Evolutionary conservation across 2,888 invertebrate genomes (phyloP), one percentile per base, ranked within the genome.

Genomic region (Rhopalosiphum nymphaeae): DNA sequence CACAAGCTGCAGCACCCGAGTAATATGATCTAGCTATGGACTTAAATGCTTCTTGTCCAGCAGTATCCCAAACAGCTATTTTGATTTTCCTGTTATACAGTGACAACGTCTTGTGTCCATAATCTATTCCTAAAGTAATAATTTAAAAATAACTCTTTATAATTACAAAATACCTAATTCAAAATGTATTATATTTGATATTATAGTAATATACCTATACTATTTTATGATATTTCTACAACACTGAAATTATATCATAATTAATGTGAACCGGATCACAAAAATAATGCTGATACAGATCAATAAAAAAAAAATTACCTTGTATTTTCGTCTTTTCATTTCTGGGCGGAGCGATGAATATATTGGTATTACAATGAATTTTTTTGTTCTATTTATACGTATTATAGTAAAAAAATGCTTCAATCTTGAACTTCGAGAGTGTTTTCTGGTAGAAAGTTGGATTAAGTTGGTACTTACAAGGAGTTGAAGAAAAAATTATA

Each of bases 1-100:
- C 99, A 95, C 99, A 99, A 96, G 99, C 99, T 96, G 99, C 98
- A 95, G 99, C 99, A 95, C 99, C 99, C 96, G 99, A 97, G 96
- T 99, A 99, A 96, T 99, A 99, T 99, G 99, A 99, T 61, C 99
- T 99, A 95, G 99, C 99, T 96, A 99, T 97, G 96, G 99, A 99
- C 97, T 99, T 99, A 96, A 99, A 99, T 96, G 99, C 97, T 96
- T 99, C 99, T 96, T 99, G 99, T 29, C 99, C 99, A 95, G 99
- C 99, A 95, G 99, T 99, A 96, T 99, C 99, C 99, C 99, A 99
- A 95, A 99, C 99, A 97, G 99, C 99, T 96, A 99, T 99, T 97
- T 99, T 99, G 95, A 99, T 99, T 95, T 99, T 99, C 95, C 99
- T 99, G 95, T 98, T 97, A 96, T 99, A 99, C 96, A 99, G 97